Evolutionary conservation across 2,797 vertebrate genomes (phyloP).

Genomic region (Sus cebifrons): DNA sequence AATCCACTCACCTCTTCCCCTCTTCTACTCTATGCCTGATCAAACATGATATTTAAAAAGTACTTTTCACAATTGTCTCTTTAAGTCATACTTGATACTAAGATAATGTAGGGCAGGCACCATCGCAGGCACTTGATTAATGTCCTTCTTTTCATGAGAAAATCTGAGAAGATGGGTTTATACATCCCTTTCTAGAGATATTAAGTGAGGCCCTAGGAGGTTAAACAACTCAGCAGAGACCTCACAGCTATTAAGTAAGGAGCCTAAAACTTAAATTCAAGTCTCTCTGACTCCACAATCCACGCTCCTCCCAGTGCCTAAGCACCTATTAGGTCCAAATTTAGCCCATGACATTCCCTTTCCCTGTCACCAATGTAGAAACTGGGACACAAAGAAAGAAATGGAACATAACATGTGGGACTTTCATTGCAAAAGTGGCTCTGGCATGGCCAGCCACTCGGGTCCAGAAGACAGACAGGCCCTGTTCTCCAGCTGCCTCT

Average conservation of each 20-base stretch:
- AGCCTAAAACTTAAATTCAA: not conserved
- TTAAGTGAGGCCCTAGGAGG: not conserved
- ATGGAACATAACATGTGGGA: not conserved
- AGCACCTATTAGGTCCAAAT: not conserved
- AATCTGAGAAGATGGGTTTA: not conserved
- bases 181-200: not conserved
- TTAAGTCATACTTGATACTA: not conserved
- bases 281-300: not conserved
- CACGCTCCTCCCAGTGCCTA: not conserved
- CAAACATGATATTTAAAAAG: not conserved
- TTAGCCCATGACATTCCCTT: not conserved
- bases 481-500: not conserved
- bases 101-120: not conserved
- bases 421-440: not conserved
- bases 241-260: not conserved
- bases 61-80: not conserved
- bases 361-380: not conserved
- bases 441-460: not conserved
- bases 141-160: not conserved
- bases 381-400: slow-evolving; percentile 48
- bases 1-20: not conserved
- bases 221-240: not conserved
- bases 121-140: fast-evolving
- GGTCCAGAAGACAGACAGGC: not conserved
- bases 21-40: not conserved